Percentiles rank a stretch among this genome's conserved stretches.
These are phyloP conservation scores for Botrylloides violaceus DNA, from an alignment of 23 tunicate species.

Conservation along the genomic window DNA sequence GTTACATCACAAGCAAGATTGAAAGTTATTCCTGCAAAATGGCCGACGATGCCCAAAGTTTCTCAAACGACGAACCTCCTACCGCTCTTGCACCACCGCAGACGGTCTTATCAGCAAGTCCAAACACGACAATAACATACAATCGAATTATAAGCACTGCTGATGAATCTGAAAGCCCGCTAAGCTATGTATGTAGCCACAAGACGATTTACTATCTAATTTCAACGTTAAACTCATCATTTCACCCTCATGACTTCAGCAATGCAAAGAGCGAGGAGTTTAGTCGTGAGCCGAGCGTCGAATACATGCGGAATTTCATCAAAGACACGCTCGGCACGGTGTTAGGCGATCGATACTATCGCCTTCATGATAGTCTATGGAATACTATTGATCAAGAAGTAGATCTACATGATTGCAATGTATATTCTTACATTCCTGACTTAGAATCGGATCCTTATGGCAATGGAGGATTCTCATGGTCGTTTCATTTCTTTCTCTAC, in stretches of 20 bases:
- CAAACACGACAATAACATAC: slow-evolving; percentile 23
- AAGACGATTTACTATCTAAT: slow-evolving; percentile 84
- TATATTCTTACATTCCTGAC: slow-evolving; percentile 96
- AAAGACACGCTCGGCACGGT: slow-evolving; percentile 67
- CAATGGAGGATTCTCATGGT: slow-evolving; percentile 80
- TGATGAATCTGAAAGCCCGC: slow-evolving; percentile 66
- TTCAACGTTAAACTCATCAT: slow-evolving; percentile 95
- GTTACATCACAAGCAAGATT: slow-evolving; percentile 52
- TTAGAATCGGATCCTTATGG: slow-evolving; percentile 88
- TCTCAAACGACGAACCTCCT: slow-evolving; percentile 55
- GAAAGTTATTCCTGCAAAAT: slow-evolving; percentile 97
- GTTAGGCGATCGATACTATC: slow-evolving; percentile 52
- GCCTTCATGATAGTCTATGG: slow-evolving; percentile 53
- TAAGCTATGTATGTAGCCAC: slow-evolving; percentile 64
- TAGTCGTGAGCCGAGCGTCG: slow-evolving; percentile 80
- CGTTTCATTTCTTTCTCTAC: slow-evolving; percentile 92
- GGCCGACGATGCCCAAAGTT: slow-evolving; percentile 82
- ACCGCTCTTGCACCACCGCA: slow-evolving; percentile 84
- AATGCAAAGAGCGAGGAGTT: slow-evolving; percentile 87
- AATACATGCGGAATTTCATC: slow-evolving; percentile 56
- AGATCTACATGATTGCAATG: slow-evolving; percentile 60
- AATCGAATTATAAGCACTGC: slow-evolving; percentile 41
- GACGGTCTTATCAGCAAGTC: slow-evolving; percentile 65
- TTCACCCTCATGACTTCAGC: slow-evolving; percentile 90
- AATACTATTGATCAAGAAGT: slow-evolving; percentile 79